A percentile compares a stretch with the other conserved stretches of the same genome.
These are phyloP conservation scores for Synanthedon formicaeformis DNA, from an alignment of 2,888 invertebrate genomes.

Conservation along the genomic window DNA sequence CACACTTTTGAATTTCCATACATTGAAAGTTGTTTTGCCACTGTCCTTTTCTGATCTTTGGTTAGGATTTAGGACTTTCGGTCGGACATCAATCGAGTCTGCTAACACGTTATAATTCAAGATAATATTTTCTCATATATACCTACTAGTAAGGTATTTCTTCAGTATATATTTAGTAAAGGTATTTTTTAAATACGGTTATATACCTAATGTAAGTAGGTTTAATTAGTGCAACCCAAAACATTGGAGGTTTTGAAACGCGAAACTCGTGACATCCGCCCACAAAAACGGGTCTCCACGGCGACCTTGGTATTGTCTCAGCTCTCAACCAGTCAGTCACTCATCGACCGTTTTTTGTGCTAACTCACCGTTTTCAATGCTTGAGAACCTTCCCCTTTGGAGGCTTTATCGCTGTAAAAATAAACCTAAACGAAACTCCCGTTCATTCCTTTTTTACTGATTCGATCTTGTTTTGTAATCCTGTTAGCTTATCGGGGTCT, in stretches of 20 bases:
- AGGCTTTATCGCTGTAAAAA: not conserved
- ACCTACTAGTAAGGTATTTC: too few relatives aligned
- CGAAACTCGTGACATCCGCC: slow-evolving; percentile 29
- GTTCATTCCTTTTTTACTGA: not conserved
- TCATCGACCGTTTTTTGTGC: slow-evolving; percentile 8
- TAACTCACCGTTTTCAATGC: slow-evolving; percentile 2
- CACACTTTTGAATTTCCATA: too few relatives aligned
- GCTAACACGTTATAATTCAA: too few relatives aligned
- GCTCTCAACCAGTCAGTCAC: slow-evolving; percentile 5
- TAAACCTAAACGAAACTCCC: slow-evolving; percentile 1
- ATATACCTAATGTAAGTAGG: not conserved
- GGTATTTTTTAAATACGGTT: not conserved
- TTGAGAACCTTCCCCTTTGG: slow-evolving; percentile 15
- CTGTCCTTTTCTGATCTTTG: too few relatives aligned
- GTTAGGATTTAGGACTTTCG: too few relatives aligned
- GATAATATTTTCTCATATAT: too few relatives aligned
- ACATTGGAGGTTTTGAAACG: not conserved
- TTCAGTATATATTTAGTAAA: too few relatives aligned
- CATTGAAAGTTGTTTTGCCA: too few relatives aligned
- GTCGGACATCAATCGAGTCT: too few relatives aligned
- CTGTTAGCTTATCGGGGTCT: too few relatives aligned
- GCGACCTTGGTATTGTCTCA: slow-evolving; percentile 44
- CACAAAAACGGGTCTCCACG: slow-evolving; percentile 31
- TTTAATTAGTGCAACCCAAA: not conserved
- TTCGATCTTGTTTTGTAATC: not conserved